Conservation (phyloP, 2,797 vertebrate species). For the Mustela erminea region DNA sequence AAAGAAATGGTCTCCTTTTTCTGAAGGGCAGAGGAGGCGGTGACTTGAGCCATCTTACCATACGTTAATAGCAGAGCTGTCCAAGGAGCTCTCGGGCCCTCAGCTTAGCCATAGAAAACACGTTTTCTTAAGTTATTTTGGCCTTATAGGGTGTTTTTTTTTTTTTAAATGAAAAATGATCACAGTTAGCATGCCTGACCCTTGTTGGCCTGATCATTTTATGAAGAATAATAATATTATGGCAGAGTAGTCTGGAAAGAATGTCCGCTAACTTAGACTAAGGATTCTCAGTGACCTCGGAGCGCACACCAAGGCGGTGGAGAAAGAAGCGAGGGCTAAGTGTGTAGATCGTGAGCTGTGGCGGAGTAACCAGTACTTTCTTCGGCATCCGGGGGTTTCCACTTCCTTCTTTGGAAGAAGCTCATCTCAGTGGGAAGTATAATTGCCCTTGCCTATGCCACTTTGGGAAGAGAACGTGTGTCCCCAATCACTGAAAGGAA, state of each 20-base stretch:
- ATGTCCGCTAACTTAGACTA: background rate
- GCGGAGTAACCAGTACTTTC: background rate
- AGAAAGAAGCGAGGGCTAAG: background rate
- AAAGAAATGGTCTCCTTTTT: background rate
- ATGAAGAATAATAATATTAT: background rate
- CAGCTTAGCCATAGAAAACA: background rate
- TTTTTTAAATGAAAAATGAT: slow-evolving; percentile 60
- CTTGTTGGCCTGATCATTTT: background rate
- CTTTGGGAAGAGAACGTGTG: slow-evolving; percentile 61
- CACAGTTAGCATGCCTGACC: slow-evolving; percentile 52
- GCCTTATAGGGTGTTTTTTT: background rate
- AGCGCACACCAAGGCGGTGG: background rate
- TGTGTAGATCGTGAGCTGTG: background rate
- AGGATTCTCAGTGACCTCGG: background rate
- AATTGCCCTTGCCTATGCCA: slow-evolving; percentile 8
- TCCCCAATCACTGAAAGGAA: slow-evolving; percentile 58
- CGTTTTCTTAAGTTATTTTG: slow-evolving; percentile 52
- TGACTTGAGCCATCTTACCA: background rate
- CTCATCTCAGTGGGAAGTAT: slow-evolving; percentile 14
- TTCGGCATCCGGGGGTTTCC: background rate
- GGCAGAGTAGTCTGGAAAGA: slow-evolving; percentile 31
- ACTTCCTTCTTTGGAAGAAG: slow-evolving; percentile 69
- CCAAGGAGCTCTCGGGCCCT: background rate
- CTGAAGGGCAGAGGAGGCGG: background rate
- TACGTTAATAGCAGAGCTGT: background rate